phyloP scores from a whole-genome alignment of 2,113 vertebrate genomes.

The Microcebus ravelobensis region DNA sequence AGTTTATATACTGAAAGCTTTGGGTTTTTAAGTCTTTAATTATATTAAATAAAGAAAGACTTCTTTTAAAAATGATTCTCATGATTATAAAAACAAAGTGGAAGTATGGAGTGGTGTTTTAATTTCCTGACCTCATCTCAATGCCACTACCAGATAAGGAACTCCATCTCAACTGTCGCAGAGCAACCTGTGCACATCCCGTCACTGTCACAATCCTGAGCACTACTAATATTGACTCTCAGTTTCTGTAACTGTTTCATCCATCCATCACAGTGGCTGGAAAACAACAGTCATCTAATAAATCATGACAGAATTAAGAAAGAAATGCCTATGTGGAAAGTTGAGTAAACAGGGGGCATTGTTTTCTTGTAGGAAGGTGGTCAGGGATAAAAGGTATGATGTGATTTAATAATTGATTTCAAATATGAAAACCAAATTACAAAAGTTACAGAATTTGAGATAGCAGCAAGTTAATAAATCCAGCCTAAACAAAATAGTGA shows the following conservation, averaged over 20 bases:
- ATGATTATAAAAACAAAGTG: neutral
- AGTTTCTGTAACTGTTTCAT: neutral
- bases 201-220: neutral
- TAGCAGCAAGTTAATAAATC: neutral
- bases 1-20: neutral
- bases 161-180: neutral
- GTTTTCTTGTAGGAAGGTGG: neutral
- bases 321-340: neutral
- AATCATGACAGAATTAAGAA: neutral
- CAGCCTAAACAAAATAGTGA: neutral
- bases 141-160: neutral
- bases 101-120: neutral
- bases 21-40: neutral
- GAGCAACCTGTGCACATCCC: fast-evolving
- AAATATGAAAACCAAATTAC: neutral
- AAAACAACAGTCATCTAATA: neutral
- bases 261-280: neutral
- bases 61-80: neutral
- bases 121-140: neutral
- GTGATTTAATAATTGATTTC: neutral
- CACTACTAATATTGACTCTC: neutral
- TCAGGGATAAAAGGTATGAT: neutral
- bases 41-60: neutral
- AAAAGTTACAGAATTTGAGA: neutral
- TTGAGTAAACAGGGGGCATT: neutral